phyloP scores from a whole-genome alignment of 2,888 invertebrate species.

The Eulithis prunata region DNA sequence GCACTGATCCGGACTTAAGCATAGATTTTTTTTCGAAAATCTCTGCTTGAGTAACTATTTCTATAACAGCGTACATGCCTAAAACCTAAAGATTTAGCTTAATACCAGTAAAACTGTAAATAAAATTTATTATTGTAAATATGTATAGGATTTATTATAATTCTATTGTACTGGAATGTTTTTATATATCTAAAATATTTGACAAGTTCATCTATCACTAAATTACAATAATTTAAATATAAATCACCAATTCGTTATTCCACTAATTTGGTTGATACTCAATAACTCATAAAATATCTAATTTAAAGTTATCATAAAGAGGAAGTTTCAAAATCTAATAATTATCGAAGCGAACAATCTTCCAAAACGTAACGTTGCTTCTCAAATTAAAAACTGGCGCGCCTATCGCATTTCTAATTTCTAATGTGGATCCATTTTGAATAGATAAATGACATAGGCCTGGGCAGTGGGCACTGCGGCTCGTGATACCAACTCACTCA shows the following conservation, averaged over 20 bases:
- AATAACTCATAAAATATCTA: conserved; percentile 43
- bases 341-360: conserved; percentile 43
- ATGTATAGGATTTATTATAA: conserved; percentile 29
- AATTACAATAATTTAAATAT: conserved; percentile 33
- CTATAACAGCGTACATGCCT: too few species aligned
- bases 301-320: conserved; percentile 42
- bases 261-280: conserved; percentile 39
- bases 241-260: conserved; percentile 38
- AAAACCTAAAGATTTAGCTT: conserved; percentile 19
- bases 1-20: too few species aligned
- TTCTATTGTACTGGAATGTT: conserved; percentile 11
- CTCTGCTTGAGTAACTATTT: too few species aligned
- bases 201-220: conserved; percentile 40
- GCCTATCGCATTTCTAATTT: conserved; percentile 45
- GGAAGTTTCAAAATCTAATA: conserved; percentile 43
- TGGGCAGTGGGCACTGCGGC: conserved; percentile 28
- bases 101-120: conserved; percentile 7
- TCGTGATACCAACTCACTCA: conserved; percentile 33
- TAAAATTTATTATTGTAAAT: conserved; percentile 35
- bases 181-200: conserved; percentile 30
- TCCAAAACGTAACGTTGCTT: conserved; percentile 41
- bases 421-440: conserved; percentile 46
- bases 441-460: conserved; percentile 42
- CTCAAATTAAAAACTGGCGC: conserved; percentile 46
- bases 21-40: too few species aligned